These are phyloP conservation scores for Phortica magna DNA, from an alignment of 2,888 invertebrate species.

Conservation along the genomic window DNA sequence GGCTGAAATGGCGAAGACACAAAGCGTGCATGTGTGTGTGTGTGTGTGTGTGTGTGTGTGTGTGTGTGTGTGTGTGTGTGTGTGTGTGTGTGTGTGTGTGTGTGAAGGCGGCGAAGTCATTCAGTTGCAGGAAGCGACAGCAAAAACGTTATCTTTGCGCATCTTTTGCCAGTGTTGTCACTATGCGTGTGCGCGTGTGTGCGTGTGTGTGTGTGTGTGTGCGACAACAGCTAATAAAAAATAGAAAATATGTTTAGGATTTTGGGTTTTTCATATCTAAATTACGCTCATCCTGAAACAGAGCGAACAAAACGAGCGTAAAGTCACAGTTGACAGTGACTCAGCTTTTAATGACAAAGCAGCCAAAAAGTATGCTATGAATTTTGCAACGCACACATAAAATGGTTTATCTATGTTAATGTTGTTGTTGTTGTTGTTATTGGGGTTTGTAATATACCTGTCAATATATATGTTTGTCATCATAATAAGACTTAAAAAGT, in stretches of 20 bases:
- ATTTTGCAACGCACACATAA: not conserved
- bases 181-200: constrained; percentile 22
- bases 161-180: not conserved
- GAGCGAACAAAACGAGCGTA: not conserved
- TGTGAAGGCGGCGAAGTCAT: not conserved
- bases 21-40: constrained; percentile 30
- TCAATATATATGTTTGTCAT: not conserved
- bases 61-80: constrained; percentile 21
- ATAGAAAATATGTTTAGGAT: constrained; percentile 60
- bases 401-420: not conserved
- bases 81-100: constrained; percentile 14
- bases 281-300: constrained; percentile 58
- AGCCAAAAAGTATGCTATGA: not conserved
- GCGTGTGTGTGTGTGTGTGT: constrained; percentile 1
- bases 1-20: constrained; percentile 42
- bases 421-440: not conserved
- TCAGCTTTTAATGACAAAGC: constrained; percentile 25
- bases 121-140: not conserved
- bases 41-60: not conserved
- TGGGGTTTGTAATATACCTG: not conserved
- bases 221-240: constrained; percentile 51
- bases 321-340: constrained; percentile 5
- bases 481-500: not conserved
- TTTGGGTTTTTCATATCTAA: constrained; percentile 60
- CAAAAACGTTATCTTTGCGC: constrained; percentile 3